Conservation (phyloP, 2,113 vertebrate genomes). For the Trematomus loennbergii region DNA sequence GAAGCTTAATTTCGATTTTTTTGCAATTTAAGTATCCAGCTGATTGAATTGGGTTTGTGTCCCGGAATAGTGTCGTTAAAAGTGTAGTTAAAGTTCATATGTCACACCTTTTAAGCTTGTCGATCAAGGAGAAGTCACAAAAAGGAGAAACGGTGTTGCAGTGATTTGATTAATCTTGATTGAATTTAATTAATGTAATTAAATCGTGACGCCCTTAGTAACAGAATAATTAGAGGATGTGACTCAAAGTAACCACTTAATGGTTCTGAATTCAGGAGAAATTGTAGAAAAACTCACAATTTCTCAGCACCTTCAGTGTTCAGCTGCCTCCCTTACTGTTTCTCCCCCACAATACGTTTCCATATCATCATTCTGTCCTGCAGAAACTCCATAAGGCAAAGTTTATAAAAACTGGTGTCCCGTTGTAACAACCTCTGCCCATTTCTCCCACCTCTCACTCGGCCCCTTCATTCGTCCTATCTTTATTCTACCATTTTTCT, state of each 20-base stretch:
- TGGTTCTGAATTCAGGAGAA: not conserved
- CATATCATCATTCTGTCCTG: constrained; percentile 15
- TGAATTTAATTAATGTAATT: no score
- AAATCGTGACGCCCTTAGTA: not conserved
- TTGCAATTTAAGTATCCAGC: no score
- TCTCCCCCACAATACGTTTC: constrained; percentile 25
- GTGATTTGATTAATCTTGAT: not conserved
- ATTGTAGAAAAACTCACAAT: not conserved
- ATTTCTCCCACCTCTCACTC: constrained; percentile 43
- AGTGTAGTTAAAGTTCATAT: not conserved
- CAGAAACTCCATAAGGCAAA: constrained; percentile 28
- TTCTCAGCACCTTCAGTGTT: not conserved
- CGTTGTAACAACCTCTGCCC: constrained; percentile 32
- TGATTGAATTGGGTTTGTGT: no score
- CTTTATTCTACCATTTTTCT: constrained; percentile 47
- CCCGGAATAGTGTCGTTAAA: no score
- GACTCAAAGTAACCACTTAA: not conserved
- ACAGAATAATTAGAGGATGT: not conserved
- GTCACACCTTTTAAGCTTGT: not conserved
- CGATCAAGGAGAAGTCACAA: not conserved
- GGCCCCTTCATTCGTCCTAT: constrained; percentile 51
- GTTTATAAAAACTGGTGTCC: constrained; percentile 27
- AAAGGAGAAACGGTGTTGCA: not conserved
- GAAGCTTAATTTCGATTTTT: no score
- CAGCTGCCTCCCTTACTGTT: constrained; percentile 11